Percentiles rank a stretch among this genome's conserved stretches.
phyloP scores from a whole-genome alignment of 2,113 vertebrate species.

The Corydoras maculifer region DNA sequence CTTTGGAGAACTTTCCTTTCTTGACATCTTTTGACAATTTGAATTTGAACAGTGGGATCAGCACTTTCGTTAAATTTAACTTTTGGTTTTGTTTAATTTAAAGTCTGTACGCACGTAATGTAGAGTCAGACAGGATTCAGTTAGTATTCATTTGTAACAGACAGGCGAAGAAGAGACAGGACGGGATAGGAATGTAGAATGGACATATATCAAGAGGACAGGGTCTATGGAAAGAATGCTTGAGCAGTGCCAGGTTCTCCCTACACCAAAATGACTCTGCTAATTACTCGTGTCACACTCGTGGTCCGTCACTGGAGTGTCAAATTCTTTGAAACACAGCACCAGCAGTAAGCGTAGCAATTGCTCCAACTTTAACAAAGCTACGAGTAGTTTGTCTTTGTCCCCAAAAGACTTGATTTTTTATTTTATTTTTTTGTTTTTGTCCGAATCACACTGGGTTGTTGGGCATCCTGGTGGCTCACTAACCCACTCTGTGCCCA shows the following conservation, averaged over 20 bases:
- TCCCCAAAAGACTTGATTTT: conserved; percentile 11
- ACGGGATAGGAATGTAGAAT: not conserved
- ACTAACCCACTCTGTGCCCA: conserved; percentile 58
- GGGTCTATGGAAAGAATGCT: conserved; percentile 3
- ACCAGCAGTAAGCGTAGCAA: conserved; percentile 3
- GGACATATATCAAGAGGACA: not conserved
- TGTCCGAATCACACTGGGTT: conserved; percentile 56
- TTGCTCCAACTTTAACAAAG: conserved; percentile 3
- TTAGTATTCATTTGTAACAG: not conserved
- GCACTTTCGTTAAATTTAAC: no score
- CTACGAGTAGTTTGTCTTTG: no score
- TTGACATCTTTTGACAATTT: no score
- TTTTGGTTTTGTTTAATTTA: no score
- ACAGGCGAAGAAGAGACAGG: conserved; percentile 5
- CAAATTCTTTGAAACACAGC: conserved; percentile 36
- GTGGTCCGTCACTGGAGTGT: conserved; percentile 34
- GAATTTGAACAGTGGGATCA: no score
- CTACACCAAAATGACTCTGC: conserved; percentile 37
- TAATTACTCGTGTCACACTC: conserved; percentile 28
- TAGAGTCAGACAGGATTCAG: no score
- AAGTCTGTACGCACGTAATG: no score
- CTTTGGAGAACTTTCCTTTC: no score
- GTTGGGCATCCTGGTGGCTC: conserved; percentile 59
- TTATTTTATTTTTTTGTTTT: conserved; percentile 6
- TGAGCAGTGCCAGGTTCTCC: conserved; percentile 7